phyloP scores from a whole-genome alignment of 2,888 invertebrate species.

The Drosophila nr. perissopoda region DNA sequence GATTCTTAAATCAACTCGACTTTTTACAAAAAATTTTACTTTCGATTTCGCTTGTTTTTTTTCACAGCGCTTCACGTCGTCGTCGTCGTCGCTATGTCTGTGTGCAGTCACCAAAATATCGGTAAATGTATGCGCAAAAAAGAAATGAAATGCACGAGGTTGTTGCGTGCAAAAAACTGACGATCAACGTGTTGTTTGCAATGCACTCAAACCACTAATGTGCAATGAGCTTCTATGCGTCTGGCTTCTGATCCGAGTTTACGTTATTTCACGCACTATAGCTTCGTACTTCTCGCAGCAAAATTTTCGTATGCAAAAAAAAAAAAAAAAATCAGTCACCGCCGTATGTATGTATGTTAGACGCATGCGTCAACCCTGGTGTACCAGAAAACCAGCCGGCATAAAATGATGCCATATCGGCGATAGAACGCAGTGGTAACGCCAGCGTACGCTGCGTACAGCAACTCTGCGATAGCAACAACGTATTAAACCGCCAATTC shows the following conservation, averaged over 20 bases:
- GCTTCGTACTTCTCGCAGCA: constrained; percentile 48
- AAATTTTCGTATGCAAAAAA: constrained; percentile 66
- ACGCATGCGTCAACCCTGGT: constrained; percentile 52
- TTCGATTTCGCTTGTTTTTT: constrained; percentile 63
- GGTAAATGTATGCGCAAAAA: constrained; percentile 67
- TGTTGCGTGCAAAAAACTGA: constrained; percentile 60
- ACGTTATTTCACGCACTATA: constrained; percentile 58
- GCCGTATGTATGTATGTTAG: constrained; percentile 41
- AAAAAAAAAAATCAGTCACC: constrained; percentile 58
- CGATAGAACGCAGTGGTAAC: neutral
- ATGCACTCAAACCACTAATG: constrained; percentile 42
- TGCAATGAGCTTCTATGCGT: constrained; percentile 35
- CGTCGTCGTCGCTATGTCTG: constrained; percentile 29
- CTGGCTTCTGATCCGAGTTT: constrained; percentile 37
- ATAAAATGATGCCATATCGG: constrained; percentile 19
- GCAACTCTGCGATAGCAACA: constrained; percentile 7
- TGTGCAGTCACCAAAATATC: constrained; percentile 67
- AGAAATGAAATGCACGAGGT: constrained; percentile 56
- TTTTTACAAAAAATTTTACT: constrained; percentile 28
- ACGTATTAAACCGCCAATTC: constrained; percentile 1
- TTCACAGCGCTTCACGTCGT: constrained; percentile 51
- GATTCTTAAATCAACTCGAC: constrained; percentile 36
- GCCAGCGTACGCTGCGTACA: neutral
- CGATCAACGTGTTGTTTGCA: constrained; percentile 68
- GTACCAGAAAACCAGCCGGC: constrained; percentile 51